These are phyloP conservation scores for Phyllotreta striolata DNA, from an alignment of 2,888 invertebrate genomes.

Conservation along the genomic window DNA sequence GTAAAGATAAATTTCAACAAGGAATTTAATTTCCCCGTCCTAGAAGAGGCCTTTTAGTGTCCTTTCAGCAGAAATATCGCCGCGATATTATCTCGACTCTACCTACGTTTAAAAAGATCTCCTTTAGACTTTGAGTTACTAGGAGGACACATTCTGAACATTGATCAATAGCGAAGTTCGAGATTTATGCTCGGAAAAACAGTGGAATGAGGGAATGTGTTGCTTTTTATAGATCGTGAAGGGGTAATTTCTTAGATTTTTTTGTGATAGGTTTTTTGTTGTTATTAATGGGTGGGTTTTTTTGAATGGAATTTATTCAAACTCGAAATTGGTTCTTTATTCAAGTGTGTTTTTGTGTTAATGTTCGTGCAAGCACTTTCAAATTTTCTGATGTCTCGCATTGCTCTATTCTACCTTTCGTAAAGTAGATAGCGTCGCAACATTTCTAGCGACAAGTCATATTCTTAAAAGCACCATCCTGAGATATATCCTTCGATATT, in stretches of 20 bases:
- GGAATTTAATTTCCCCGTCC: conserved; percentile 15
- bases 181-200: conserved; percentile 19
- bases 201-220: too few relatives aligned
- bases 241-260: too few relatives aligned
- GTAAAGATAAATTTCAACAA: too few relatives aligned
- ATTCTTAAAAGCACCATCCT: conserved; percentile 14
- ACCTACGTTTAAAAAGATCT: conserved; percentile 26
- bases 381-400: too few relatives aligned
- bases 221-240: too few relatives aligned
- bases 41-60: conserved; percentile 4
- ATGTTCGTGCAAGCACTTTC: too few relatives aligned
- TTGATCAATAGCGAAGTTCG: conserved; percentile 26
- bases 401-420: background rate
- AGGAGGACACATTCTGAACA: conserved; percentile 28
- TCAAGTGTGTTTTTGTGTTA: too few relatives aligned
- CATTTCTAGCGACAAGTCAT: background rate
- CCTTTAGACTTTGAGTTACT: conserved; percentile 26
- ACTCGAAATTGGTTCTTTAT: too few relatives aligned
- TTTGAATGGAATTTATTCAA: too few relatives aligned
- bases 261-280: too few relatives aligned
- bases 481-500: conserved; percentile 14
- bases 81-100: conserved; percentile 29
- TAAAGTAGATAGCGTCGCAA: background rate
- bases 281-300: too few relatives aligned
- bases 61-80: conserved; percentile 25